These are phyloP conservation scores for Sycophaga agraensis DNA, from an alignment of 1,140 invertebrate species.

Conservation along the genomic window DNA sequence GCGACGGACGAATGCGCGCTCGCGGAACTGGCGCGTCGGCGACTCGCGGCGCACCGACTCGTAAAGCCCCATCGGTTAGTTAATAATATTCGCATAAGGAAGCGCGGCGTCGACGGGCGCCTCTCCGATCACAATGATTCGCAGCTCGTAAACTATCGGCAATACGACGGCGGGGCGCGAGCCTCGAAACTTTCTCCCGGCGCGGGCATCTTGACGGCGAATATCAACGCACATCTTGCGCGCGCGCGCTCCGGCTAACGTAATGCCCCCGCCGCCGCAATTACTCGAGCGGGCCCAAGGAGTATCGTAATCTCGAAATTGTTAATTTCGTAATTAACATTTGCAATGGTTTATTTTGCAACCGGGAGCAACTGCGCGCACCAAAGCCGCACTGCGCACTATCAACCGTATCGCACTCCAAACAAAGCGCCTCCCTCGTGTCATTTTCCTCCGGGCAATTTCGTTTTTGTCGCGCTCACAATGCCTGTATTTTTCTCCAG, in stretches of 20 bases:
- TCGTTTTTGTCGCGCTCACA: conserved; percentile 4
- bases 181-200: conserved; percentile 21
- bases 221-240: conserved; percentile 22
- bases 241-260: conserved; percentile 1
- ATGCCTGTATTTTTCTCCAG: no score
- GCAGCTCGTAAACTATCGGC: conserved; percentile 19
- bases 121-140: conserved; percentile 19
- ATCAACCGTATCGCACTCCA: conserved; percentile 3
- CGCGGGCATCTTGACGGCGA: background rate
- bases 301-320: conserved; percentile 28
- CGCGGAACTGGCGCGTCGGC: no score
- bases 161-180: conserved; percentile 1
- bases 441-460: no score
- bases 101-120: background rate
- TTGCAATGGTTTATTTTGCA: conserved; percentile 29
- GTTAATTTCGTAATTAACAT: conserved; percentile 31
- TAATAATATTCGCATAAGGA: conserved; percentile 10
- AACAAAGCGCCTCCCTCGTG: conserved; percentile 16
- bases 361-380: background rate
- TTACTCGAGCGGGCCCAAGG: conserved; percentile 5
- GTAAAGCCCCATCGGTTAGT: background rate
- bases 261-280: background rate
- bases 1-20: no score
- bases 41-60: no score
- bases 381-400: background rate